Evolutionary conservation across 2,797 vertebrate genomes (phyloP), one percentile per base, ranked within the genome.

Genomic region (Sebastes taczanowskii): DNA sequence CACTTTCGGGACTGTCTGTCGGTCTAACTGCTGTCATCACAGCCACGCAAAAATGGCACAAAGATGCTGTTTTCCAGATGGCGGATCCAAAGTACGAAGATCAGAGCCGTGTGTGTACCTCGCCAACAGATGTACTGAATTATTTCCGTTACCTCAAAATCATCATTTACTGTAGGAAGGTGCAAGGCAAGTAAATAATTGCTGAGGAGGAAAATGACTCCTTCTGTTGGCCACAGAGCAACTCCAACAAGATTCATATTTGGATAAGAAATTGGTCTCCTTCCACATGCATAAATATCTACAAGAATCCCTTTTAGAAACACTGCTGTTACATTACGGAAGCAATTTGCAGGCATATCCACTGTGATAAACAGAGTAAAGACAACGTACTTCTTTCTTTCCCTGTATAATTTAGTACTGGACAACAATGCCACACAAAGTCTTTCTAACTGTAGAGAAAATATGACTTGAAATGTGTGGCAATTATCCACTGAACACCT

Each of bases 11-110:
- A 56, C 64, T 30, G 83, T 74, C 65, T 74, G 58, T 77, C 74
- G 38, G 74, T 79, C 77, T 78, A 59, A 69, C 68, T 29, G 49
- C 85, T 74, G 81, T 88, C 85, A 84, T 69, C 63, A 32, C 34
- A 23, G 9, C 20, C 61, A 11, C 74, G 70, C 22, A 73, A 67
- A 84, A 84, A 42, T 8, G 62, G 67, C 74, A 84, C 56, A 71
- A 32, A 73, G 72, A 64, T 27, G 60, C 49, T 1, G 6, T 46
- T 66, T 78, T 86, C 72, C 56, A 73, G 77, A 79, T 68, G 66
- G 74, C 67, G 69, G 35, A 55, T 42, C 42, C 52, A 71, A 81
- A 78, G 46, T 10, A 62, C 46, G 77, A 34, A 79, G 60, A 61
- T 70, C 23, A 73, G 71, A 80, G 49, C 55, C 2, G 73, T 13